Evolutionary conservation across 2,888 invertebrate genomes (phyloP).

Genomic region (Conchocele bisecta): DNA sequence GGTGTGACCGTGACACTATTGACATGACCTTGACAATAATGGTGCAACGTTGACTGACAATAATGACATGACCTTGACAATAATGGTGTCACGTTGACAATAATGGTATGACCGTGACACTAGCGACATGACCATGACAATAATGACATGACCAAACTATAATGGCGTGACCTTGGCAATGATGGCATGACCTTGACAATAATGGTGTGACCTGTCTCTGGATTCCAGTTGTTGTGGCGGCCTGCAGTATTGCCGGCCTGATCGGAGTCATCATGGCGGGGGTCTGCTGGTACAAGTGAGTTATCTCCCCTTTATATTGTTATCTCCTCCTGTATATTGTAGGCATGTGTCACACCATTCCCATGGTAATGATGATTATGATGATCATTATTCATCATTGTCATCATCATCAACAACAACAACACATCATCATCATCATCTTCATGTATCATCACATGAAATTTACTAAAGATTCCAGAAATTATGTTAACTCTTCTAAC

Average conservation of each 20-base stretch:
- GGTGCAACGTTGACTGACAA: too few species aligned
- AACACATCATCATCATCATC: too few species aligned
- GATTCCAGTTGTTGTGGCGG: constrained; percentile 85
- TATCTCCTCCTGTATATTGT: neutral
- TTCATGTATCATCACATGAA: too few species aligned
- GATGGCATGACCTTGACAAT: neutral
- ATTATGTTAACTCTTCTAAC: too few species aligned
- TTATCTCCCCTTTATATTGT: constrained; percentile 24
- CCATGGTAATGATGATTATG: neutral
- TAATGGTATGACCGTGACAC: too few species aligned
- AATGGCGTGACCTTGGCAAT: neutral
- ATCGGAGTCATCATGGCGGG: constrained; percentile 86
- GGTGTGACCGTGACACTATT: too few species aligned
- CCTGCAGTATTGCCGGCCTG: constrained; percentile 85
- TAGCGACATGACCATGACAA: too few species aligned
- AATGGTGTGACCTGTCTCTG: neutral
- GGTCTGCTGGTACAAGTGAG: constrained; percentile 87
- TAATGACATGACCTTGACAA: too few species aligned
- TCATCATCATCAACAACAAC: neutral
- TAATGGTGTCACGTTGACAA: too few species aligned
- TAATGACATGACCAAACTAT: too few species aligned
- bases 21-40: too few species aligned
- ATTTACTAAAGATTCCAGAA: too few species aligned
- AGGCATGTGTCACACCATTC: neutral
- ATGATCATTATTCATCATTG: neutral